Evolutionary conservation across 2,888 invertebrate genomes (phyloP).

Genomic region (Amblyjoppa fuscipennis): DNA sequence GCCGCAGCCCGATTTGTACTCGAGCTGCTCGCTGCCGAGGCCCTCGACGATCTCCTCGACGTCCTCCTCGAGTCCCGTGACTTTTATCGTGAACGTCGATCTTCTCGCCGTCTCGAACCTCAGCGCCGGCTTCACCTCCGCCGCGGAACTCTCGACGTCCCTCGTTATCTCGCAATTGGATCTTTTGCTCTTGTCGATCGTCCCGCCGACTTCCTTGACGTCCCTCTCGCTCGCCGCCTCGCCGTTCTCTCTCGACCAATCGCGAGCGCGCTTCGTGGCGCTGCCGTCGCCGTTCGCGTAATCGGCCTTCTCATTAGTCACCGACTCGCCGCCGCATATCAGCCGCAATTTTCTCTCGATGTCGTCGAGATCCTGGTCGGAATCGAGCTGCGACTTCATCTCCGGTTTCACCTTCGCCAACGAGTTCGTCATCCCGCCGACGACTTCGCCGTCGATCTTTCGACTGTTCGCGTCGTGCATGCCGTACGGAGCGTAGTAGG

Average conservation of each 20-base stretch:
- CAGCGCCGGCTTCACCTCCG: not conserved
- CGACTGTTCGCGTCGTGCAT: not conserved
- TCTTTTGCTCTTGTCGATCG: conserved; percentile 69
- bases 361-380: conserved; percentile 77
- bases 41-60: conserved; percentile 79
- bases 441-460: conserved; percentile 18
- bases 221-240: conserved; percentile 22
- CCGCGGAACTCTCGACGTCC: conserved; percentile 71
- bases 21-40: conserved; percentile 68
- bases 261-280: not conserved
- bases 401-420: conserved; percentile 62
- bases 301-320: conserved; percentile 29
- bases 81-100: conserved; percentile 77
- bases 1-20: conserved; percentile 47
- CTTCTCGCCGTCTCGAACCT: not conserved
- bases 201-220: conserved; percentile 66
- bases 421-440: conserved; percentile 60
- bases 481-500: conserved; percentile 5
- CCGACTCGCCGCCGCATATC: conserved; percentile 58
- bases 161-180: conserved; percentile 73
- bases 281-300: conserved; percentile 1
- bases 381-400: conserved; percentile 35
- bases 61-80: conserved; percentile 79
- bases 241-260: conserved; percentile 12
- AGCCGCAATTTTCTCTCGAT: conserved; percentile 72